Evolutionary conservation across 2,888 invertebrate genomes (phyloP).

Genomic region (Hololepta plana): DNA sequence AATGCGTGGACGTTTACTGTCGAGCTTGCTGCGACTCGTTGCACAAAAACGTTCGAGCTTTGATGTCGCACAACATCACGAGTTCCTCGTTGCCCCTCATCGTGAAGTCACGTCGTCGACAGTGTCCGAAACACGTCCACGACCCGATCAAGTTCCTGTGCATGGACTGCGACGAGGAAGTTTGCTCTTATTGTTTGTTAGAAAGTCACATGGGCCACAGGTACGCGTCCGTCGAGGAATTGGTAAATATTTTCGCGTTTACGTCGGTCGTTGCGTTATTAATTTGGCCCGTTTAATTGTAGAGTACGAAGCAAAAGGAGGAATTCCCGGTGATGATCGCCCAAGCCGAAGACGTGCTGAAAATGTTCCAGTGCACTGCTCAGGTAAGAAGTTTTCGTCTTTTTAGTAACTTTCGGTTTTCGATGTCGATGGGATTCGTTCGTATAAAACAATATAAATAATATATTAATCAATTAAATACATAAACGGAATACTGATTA

Average conservation of each 20-base stretch:
- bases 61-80: slow-evolving; percentile 18
- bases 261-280: neutral
- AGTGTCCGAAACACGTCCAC: slow-evolving; percentile 19
- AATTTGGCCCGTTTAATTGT: slow-evolving; percentile 10
- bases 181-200: slow-evolving; percentile 28
- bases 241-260: slow-evolving; percentile 20
- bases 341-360: slow-evolving; percentile 16
- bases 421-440: too few relatives aligned
- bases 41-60: slow-evolving; percentile 20
- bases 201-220: slow-evolving; percentile 23
- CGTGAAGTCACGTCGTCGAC: too few relatives aligned
- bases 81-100: slow-evolving; percentile 6
- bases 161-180: slow-evolving; percentile 19
- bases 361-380: slow-evolving; percentile 17
- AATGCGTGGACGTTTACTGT: slow-evolving; percentile 20
- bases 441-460: too few relatives aligned
- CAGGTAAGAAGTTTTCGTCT: too few relatives aligned
- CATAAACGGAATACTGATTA: too few relatives aligned
- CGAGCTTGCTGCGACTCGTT: slow-evolving; percentile 15
- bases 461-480: too few relatives aligned
- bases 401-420: too few relatives aligned
- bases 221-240: slow-evolving; percentile 14
- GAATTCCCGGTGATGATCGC: slow-evolving; percentile 14
- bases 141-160: slow-evolving; percentile 25
- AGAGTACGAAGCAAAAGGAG: slow-evolving; percentile 18